Base-by-base conservation (phyloP, 1,140 invertebrate genomes). In the Anastrepha ludens region DNA sequence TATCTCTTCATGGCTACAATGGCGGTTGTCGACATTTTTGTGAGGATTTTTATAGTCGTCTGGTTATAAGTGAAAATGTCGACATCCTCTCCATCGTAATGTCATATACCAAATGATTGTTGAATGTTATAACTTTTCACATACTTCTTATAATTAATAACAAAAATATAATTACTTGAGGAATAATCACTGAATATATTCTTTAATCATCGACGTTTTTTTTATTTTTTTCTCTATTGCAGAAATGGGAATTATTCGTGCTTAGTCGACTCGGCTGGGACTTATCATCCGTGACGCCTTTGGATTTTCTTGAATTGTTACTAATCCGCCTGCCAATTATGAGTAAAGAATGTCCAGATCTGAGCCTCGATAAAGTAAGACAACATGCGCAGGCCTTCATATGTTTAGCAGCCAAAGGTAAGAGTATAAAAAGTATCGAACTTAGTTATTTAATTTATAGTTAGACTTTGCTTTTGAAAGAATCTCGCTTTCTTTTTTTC, bases 231-330 rank as follows among this genome's bases (percentile, higher is more conserved):
- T 90, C n/a, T 90, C 90, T 90, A 89, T 95, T 95, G 6, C 94
- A 97, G 96, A 95, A 96, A 91, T 97, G 96, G 96, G 97, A 97
- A 92, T 94, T 96, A 62, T 93, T 96, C 90, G 94, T 97, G 7
- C 94, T 97, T 11, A 95, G 94, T 60, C 96, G 96, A 89, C 93
- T 97, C 41, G 97, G 96, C 90, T 97, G 96, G 96, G 96, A 97
- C 93, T 93, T 97, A 85, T 96, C 95, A n/a, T 95, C 96, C 4
- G 95, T 97, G 15, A 97, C 96, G 50, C 95, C 97, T 1, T 94
- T 96, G 86, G 96, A 97, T 92, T 97, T 97, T 92, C 92, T 97
- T 65, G 94, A 96, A 89, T 96, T 92, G 62, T 86, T 94, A 78
- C 92, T 94, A 86, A 90, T 90, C 89, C 92, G 92, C 70, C 88